Base-by-base conservation (phyloP, 1,140 invertebrate genomes). In the Eciton burchellii region DNA sequence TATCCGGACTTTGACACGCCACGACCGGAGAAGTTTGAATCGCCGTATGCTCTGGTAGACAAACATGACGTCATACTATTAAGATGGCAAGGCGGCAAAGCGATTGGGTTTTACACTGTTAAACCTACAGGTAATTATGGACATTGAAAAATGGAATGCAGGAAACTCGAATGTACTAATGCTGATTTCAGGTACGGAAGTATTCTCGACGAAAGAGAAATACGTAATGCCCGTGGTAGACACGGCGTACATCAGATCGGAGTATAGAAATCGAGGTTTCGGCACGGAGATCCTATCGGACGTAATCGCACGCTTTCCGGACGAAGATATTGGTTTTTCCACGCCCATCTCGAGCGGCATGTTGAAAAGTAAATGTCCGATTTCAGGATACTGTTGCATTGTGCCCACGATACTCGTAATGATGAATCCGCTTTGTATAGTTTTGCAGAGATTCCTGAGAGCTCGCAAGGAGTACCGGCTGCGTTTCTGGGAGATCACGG, bases 401-500 rank as follows among this genome's bases (percentile, higher is more conserved):
- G 35, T 6, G 6, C 45, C 26, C 70, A 19, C 6, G n/a, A 9
- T 11, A 35, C 9, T 70, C 29, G 45, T 52, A 59, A 52, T 63
- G 21, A 41, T 41, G 16, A 12, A 24, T 35, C 19, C 49, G 45
- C 29, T 81, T 19, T 21, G 8, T 70, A 14, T 47, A 89, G 84
- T 90, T 12, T n/a, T 90, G 19, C 81, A 84, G 29, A 77, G 68
- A 56, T 90, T 90, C 82, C 59, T 90, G 52, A 83, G 12, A 8
- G 71, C 45, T 47, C 77, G 45, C 12, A 89, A 86, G 66, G 85
- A 89, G 14, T 86, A 83, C 26, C 81, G 89, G 24, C n/a, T 85
- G 35, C 62, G 35, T 59, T 83, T 86, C 54, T 81, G 60, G 92
- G 93, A 93, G 83, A 86, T 92, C 49, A 83, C 90, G 76, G 89